Evolutionary conservation across 1,140 invertebrate genomes (phyloP), one percentile per base, ranked within the genome.

Genomic region (Pachyrhynchus sulphureomaculatus): DNA sequence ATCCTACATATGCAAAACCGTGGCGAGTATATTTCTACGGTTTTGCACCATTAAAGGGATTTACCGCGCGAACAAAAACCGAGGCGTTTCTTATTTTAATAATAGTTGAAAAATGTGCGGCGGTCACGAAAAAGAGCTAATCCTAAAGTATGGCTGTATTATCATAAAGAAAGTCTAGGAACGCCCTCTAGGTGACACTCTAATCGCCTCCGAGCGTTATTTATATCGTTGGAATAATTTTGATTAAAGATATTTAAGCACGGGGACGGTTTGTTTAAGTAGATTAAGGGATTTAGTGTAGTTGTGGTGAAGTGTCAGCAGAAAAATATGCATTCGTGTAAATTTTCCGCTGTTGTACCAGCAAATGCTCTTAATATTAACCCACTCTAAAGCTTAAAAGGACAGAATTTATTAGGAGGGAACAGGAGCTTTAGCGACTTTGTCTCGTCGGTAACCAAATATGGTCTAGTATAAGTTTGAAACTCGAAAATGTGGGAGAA

Each of bases 221-320:
- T 58, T 58, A 58, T 41, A 48, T 58, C 55, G 55, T 45, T 45
- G 42, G 55, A 58, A 41, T 58, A 58, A 58, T 58, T 58, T 48
- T 58, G 42, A 58, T 58, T 58, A 58, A 48, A 18, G 47, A 44
- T 42, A 37, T 58, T 58, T 58, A 48, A 23, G 55, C 55, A 58
- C 55, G 55, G 55, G 48, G 55, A 58, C 29, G 37, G 53, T 33
- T 55, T 33, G 49, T 20, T 48, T 58, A 39, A 44, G 33, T 42
- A 23, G 42, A 37, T 36, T 17, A 45, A 20, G 9, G 41, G 29
- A n/a, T 45, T 15, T 18, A 10, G 15, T 8, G 4, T 17, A 39
- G 42, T 37, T 33, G n/a, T 13, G 32, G 6, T 12, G 41, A 15
- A 26, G 15, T 29, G 32, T 58, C 44, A 56, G 55, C 55, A 48